Base-by-base conservation (phyloP, 2,888 invertebrate genomes). In the Ormia ochracea region DNA sequence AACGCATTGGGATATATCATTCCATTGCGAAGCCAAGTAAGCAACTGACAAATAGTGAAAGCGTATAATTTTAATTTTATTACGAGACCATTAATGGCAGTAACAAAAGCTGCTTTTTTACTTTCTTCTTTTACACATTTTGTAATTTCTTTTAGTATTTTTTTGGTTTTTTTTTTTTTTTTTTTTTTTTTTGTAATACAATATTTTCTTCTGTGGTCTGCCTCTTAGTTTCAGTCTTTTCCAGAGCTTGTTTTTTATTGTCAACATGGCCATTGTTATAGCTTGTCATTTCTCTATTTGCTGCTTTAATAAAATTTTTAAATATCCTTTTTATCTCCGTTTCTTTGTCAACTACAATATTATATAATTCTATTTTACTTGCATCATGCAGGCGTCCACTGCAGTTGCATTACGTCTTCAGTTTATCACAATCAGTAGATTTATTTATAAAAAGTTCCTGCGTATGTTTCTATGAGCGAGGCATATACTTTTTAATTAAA, bases 11-110 rank as follows among this genome's bases (percentile, higher is more conserved):
- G 52, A 31, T 70, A 50, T 52, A 33, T 58, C 23, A 26, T 52
- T 59, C 38, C 21, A 33, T 33, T 31, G 12, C 19, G 1, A 12
- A 56, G 36, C 10, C 33, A 74, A 41, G 31, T 56, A 63, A 76
- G 69, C 70, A 76, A 76, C 65, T 69, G 69, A 63, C 69, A 76
- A 76, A 41, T 63, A 19, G 23, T 48, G 38, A 65, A 70, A 33
- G 69, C 48, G 48, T 70, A 63, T 50, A 63, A 63, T 70, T 77
- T 76, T 50, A 77, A 77, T 77, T 77, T 77, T 41, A 76, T 76
- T 68, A 76, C 41, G 48, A 54, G 38, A 54, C 12, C 43, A 63
- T 36, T 48, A 41, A 45, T 19, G 52, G 21, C 54, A 48, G 52
- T 31, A 52, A 69, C 50, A 76, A 69, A 63, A 63, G 61, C 33